Conservation (phyloP, 1,140 invertebrate species). For the Ooceraea biroi region DNA sequence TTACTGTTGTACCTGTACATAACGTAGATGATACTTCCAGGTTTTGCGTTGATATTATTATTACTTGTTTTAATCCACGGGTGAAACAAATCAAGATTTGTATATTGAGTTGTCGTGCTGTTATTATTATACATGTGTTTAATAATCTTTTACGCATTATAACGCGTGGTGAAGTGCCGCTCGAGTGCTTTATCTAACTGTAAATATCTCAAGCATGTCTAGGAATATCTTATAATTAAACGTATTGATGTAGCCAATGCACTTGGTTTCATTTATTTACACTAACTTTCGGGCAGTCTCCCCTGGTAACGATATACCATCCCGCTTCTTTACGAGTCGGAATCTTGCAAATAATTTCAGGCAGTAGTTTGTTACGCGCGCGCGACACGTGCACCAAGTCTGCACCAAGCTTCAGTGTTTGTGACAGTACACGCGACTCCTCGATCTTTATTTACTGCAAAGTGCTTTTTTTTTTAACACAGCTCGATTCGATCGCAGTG, state of each 20-base stretch:
- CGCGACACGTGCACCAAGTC: constrained; percentile 6
- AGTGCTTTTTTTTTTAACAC: background rate
- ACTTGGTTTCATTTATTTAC: constrained; percentile 81
- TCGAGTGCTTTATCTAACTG: constrained; percentile 70
- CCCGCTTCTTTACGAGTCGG: constrained; percentile 10
- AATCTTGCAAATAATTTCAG: constrained; percentile 17
- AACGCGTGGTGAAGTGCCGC: constrained; percentile 54
- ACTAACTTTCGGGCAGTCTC: constrained; percentile 64
- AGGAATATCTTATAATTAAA: constrained; percentile 79
- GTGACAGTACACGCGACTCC: background rate
- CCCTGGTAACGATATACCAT: constrained; percentile 1
- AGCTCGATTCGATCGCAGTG: constrained; percentile 14
- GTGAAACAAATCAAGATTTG: background rate
- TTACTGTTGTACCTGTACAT: constrained; percentile 55
- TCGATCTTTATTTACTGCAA: constrained; percentile 35
- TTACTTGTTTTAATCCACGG: constrained; percentile 28
- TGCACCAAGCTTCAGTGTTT: constrained; percentile 24
- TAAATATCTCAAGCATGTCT: constrained; percentile 79
- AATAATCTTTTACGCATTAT: constrained; percentile 52
- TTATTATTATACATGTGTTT: constrained; percentile 4
- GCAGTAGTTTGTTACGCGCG: background rate
- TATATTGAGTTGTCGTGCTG: background rate
- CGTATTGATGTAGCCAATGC: constrained; percentile 75
- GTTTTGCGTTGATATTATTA: constrained; percentile 23
- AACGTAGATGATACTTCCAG: constrained; percentile 14